Evolutionary conservation across 37 sponge, comb jelly and placozoan genomes (phyloP).

Genomic region (Chondrosia reniformis): DNA sequence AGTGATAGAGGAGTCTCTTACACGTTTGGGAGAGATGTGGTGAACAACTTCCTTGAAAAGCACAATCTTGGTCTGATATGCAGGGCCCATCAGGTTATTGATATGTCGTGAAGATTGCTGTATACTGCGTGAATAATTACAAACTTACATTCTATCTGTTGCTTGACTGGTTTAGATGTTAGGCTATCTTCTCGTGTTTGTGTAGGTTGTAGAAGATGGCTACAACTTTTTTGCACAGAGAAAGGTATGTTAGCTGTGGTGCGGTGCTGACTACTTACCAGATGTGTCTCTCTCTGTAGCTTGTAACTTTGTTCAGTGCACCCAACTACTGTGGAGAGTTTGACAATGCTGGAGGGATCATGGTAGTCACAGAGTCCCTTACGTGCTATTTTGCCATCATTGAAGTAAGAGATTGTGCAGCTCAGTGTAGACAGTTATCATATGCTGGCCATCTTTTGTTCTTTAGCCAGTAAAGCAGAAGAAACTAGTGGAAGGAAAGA

Average conservation of each 20-base stretch:
- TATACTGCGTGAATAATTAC: too few species aligned
- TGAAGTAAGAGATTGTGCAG: constrained; percentile 30
- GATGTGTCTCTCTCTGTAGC: constrained; percentile 31
- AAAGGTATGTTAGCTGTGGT: constrained; percentile 45
- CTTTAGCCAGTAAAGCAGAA: neutral
- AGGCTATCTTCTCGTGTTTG: neutral
- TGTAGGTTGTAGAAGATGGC: constrained; percentile 92
- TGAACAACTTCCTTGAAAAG: constrained; percentile 62
- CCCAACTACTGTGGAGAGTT: constrained; percentile 95
- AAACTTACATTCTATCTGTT: neutral
- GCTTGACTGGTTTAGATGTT: neutral
- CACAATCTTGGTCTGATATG: constrained; percentile 77
- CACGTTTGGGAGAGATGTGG: constrained; percentile 89
- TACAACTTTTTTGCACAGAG: constrained; percentile 86
- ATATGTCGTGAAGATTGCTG: neutral
- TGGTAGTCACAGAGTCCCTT: constrained; percentile 70
- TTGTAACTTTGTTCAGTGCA: constrained; percentile 94
- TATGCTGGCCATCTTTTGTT: neutral
- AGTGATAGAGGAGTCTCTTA: constrained; percentile 92
- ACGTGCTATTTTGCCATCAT: constrained; percentile 84
- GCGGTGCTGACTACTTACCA: neutral
- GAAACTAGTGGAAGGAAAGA: neutral
- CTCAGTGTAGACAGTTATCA: neutral
- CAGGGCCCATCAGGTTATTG: constrained; percentile 80
- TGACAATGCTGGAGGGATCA: constrained; percentile 87